These are phyloP conservation scores for Aplocera efformata DNA, from an alignment of 2,888 invertebrate genomes.

Conservation along the genomic window DNA sequence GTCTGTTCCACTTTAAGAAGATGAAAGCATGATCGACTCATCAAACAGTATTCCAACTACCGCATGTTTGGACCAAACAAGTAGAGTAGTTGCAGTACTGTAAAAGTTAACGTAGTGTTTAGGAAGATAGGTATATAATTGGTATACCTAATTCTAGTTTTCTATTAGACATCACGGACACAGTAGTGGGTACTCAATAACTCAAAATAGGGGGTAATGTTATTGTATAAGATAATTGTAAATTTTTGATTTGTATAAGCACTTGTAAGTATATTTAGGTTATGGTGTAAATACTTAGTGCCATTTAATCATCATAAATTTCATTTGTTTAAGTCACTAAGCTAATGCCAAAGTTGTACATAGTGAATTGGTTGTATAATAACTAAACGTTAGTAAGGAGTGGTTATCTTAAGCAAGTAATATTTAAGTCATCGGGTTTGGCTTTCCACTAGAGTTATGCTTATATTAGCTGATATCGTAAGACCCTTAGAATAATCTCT, in stretches of 20 bases:
- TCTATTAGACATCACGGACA: constrained; percentile 31
- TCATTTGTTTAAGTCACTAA: constrained; percentile 43
- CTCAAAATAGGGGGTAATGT: too few species aligned
- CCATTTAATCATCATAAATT: constrained; percentile 52
- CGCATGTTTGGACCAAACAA: constrained; percentile 66
- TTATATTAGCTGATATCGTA: too few species aligned
- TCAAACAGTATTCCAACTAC: constrained; percentile 49
- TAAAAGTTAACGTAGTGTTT: constrained; percentile 11
- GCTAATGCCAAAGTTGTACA: constrained; percentile 77
- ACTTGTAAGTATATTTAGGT: constrained; percentile 15
- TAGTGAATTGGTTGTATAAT: constrained; percentile 31
- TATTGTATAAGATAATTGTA: too few species aligned
- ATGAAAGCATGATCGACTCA: constrained; percentile 39
- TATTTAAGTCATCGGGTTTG: constrained; percentile 27
- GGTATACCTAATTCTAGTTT: constrained; percentile 38
- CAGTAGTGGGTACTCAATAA: constrained; percentile 2
- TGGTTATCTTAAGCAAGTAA: constrained; percentile 44
- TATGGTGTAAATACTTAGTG: constrained; percentile 59
- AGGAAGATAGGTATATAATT: constrained; percentile 29
- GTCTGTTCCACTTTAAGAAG: constrained; percentile 10
- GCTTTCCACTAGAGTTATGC: too few species aligned
- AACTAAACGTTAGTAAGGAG: constrained; percentile 32
- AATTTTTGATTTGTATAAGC: constrained; percentile 6
- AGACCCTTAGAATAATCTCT: too few species aligned
- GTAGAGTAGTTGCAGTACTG: constrained; percentile 54